Evolutionary conservation across 2,797 vertebrate species (phyloP), one percentile per base, ranked within the genome.

Genomic region (Takifugu rubripes): DNA sequence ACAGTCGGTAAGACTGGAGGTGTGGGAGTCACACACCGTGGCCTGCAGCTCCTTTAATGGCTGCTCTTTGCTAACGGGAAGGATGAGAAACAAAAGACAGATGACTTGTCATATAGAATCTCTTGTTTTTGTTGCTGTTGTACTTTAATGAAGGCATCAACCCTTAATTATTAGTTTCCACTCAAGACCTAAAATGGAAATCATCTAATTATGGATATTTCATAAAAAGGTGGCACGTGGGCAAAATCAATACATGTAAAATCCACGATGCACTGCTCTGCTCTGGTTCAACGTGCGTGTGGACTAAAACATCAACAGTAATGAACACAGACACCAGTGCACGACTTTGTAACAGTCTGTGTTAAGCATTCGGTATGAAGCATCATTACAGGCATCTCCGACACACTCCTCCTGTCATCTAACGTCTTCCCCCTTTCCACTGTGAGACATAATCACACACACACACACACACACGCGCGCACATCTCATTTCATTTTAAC

Each of bases 41-140:
- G 70, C 83, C 64, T 94, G 93, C 52, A 97, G 91, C 52, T 94
- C 92, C 81, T 90, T 92, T 49, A 96, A 86, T 76, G 92, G 93
- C 43, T 92, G 89, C 61, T 96, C 92, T 80, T 95, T 92, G 65
- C 96, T 98, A 81, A 61, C 55, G 66, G 67, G 74, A 61, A 82
- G 25, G 8, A 68, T 33, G 31, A 44, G 12, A 33, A 11, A 16
- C 44, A 21, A 21, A 21, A 21, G 21, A 21, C 21, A 21, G 21
- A 21, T 21, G 21, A 21, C 21, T 21, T 21, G 21, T 21, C 21
- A 21, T 21, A 21, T 21, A 21, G 21, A 21, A 21, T 21, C 21
- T 21, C 21, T 21, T 21, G 21, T 21, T 21, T 21, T 21, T 21
- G 21, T 21, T 21, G 21, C 21, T 21, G 21, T 21, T 21, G 21